Base-by-base conservation (phyloP, 2,888 invertebrate genomes). In the Balanococcus diminutus region DNA sequence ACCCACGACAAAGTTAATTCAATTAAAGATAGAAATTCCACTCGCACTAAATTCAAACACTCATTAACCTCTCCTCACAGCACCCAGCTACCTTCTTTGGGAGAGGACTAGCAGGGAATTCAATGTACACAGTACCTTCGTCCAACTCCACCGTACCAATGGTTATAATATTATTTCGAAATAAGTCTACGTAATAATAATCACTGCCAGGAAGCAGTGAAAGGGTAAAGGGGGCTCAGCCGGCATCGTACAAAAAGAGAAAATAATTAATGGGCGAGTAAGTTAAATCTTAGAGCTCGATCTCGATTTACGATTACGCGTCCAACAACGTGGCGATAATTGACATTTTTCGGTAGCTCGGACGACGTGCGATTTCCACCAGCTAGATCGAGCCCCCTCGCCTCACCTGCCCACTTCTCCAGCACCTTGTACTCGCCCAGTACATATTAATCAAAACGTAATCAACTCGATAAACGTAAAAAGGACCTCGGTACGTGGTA, bases 381-480 rank as follows among this genome's bases (percentile, higher is more conserved):
- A 56, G 22, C 22, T 1, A 1, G 2, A 9, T 8, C 8, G 19
- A n/a, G n/a, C n/a, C 22, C 56, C 22, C 22, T 56, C 22, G n/a
- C n/a, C n/a, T n/a, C n/a, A n/a, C n/a, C n/a, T n/a, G n/a, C n/a
- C n/a, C 2, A 8, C 22, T 56, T 0, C 22, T 8, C 0, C 46
- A 4, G 46, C 39, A 42, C 39, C 56, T 67, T 9, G 67, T 28
- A 51, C 3, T 19, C 2, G 51, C 19, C 14, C 4, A 8, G 6
- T 61, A 72, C 72, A 31, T 72, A 72, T 72, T 72, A 72, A 72
- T 72, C 72, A 72, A 72, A 72, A 72, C 31, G 72, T 31, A 72
- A 72, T 72, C 72, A 72, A 72, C 31, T 8, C 22, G 72, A 72
- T 72, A 72, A 72, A 72, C 31, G 22, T 22, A 56, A 56, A n/a